Base-by-base conservation (phyloP, 1,140 invertebrate species). In the Marisa cornuarietis region DNA sequence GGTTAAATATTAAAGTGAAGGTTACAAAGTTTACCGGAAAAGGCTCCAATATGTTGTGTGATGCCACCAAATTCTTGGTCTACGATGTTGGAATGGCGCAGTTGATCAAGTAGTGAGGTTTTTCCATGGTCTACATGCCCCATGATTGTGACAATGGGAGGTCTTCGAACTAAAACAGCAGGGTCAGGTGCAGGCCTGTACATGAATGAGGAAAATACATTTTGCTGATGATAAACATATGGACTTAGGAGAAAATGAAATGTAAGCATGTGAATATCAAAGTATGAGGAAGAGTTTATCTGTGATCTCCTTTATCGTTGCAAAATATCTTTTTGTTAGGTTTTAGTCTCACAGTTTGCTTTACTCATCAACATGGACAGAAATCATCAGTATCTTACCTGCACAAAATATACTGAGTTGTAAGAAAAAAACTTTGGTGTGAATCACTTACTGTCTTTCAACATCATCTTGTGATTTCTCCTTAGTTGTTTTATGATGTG, bases 111-210 rank as follows among this genome's bases (percentile, higher is more conserved):
- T 8, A 99, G 92, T 8, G 98, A 99, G 9, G 99, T 99, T 93
- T 99, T 99, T 4, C 98, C 98, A 92, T 99, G 98, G 93, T 99
- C 98, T 5, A 99, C 97, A 92, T 99, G 98, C 0, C 98, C 98
- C 98, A 99, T 99, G 22, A 99, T 96, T 9, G 98, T 98, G 2
- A 99, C 97, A 5, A 99, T 95, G 1, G 98, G 97, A 49, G 95
- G 94, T 51, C 97, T 92, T 14, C 92, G 92, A 66, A 93, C 93
- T 18, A 97, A 89, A 20, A 93, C 88, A 62, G 92, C 90, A 0
- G 93, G 90, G 52, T 94, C 91, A 24, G 95, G 92, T 0, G 95
- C 93, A 1, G 94, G 94, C 71, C 94, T 89, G 78, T 31, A 77
- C 71, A 7, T 52, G 49, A 71, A 69, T n/a, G 31, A 20, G 61